phyloP scores from a whole-genome alignment of 2,797 vertebrate genomes.

The Typhlichthys eigenmanni region DNA sequence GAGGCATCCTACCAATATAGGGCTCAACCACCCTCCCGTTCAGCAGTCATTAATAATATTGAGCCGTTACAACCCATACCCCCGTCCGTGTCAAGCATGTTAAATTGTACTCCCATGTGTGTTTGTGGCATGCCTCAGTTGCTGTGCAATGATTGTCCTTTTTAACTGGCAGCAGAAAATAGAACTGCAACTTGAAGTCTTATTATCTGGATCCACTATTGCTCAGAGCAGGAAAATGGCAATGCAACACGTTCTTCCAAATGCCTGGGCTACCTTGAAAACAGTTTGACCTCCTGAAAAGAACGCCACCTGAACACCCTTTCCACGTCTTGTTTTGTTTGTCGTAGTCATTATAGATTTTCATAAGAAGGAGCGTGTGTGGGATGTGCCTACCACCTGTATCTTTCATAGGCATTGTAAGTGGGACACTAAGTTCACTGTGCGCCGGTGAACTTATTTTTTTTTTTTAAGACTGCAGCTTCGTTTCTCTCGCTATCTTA shows the following conservation, averaged over 20 bases:
- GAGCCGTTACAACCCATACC: constrained; percentile 41
- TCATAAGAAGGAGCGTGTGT: no score
- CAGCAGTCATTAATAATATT: constrained; percentile 53
- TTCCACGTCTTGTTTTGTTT: no score
- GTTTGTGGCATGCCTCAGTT: constrained; percentile 22
- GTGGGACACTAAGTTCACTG: no score
- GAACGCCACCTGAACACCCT: no score
- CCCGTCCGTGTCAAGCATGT: constrained; percentile 13
- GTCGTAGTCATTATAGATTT: no score
- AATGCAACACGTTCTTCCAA: not conserved
- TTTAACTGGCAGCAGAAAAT: constrained; percentile 27
- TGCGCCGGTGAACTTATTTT: no score
- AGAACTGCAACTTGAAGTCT: not conserved
- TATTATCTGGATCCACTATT: not conserved
- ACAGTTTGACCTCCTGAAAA: no score
- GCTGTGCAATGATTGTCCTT: constrained; percentile 10
- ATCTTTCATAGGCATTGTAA: no score
- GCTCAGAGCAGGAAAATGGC: not conserved
- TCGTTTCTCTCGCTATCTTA: no score
- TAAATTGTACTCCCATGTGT: constrained; percentile 31
- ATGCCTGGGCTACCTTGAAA: no score
- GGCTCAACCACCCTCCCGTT: constrained; percentile 24
- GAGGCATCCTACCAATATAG: constrained; percentile 40
- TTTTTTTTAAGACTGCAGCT: no score
- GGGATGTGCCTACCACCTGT: no score